Evolutionary conservation across 2,113 vertebrate genomes (phyloP).

Genomic region (Coturnix japonica): DNA sequence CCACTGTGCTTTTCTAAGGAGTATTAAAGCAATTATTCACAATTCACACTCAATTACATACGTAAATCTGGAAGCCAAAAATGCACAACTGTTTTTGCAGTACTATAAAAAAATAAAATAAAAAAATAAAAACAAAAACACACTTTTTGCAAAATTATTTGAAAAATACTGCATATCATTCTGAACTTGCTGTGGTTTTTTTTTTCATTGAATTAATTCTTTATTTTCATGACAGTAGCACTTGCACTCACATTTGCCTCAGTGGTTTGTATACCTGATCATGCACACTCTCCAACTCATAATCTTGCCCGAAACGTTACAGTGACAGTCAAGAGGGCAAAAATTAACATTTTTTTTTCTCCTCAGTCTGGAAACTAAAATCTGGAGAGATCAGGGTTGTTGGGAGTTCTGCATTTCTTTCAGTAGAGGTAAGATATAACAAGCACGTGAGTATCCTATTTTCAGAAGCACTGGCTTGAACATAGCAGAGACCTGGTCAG

Average conservation of each 20-base stretch:
- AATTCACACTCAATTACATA: background rate
- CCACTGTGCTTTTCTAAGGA: background rate
- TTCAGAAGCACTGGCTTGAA: background rate
- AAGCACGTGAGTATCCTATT: background rate
- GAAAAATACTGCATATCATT: background rate
- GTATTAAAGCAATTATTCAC: background rate
- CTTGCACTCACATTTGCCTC: background rate
- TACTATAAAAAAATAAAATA: background rate
- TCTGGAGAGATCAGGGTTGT: background rate
- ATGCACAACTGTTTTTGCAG: background rate
- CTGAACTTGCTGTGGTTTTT: background rate
- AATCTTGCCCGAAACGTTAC: background rate
- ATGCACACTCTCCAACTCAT: background rate
- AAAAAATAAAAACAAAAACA: fast-evolving
- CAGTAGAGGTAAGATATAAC: background rate
- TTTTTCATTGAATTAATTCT: background rate
- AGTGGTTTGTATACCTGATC: background rate
- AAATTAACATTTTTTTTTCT: background rate
- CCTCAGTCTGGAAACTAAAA: background rate
- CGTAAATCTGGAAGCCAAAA: background rate
- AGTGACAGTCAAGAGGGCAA: background rate
- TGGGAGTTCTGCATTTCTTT: background rate
- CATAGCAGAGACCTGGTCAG: fast-evolving
- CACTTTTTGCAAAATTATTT: too few relatives aligned
- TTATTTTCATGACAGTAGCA: background rate